Evolutionary conservation across 2,888 invertebrate genomes (phyloP).

Genomic region (Cephonodes hylas): DNA sequence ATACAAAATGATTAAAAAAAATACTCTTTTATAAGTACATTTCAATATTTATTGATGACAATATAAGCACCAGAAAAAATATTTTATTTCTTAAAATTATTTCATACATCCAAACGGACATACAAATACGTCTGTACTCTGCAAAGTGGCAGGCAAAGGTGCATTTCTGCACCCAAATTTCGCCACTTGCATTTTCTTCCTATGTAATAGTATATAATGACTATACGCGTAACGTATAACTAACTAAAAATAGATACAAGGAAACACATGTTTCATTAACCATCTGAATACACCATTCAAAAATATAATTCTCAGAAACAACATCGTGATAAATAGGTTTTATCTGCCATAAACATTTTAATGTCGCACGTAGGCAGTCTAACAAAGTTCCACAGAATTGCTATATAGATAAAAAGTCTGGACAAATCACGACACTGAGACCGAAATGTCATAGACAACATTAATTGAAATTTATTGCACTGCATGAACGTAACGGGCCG

Average conservation of each 20-base stretch:
- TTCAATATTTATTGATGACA: too few relatives aligned
- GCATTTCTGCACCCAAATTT: too few relatives aligned
- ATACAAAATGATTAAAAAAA: too few relatives aligned
- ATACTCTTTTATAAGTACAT: too few relatives aligned
- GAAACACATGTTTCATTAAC: background rate
- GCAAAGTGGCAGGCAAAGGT: too few relatives aligned
- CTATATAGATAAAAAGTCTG: constrained; percentile 43
- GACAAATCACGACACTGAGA: constrained; percentile 67
- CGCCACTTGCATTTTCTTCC: too few relatives aligned
- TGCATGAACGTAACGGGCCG: constrained; percentile 56
- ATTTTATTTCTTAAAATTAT: too few relatives aligned
- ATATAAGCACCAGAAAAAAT: too few relatives aligned
- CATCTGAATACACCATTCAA: background rate
- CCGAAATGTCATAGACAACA: constrained; percentile 60
- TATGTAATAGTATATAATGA: background rate
- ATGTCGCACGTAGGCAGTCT: background rate
- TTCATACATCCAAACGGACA: too few relatives aligned
- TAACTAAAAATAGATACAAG: background rate
- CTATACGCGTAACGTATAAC: background rate
- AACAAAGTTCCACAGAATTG: constrained; percentile 5
- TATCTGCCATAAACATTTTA: constrained; percentile 3
- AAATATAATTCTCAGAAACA: background rate
- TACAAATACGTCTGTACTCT: too few relatives aligned
- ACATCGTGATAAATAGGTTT: background rate
- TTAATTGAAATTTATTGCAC: constrained; percentile 79